These are phyloP conservation scores for Hippopotamus amphibius DNA, from an alignment of 2,113 vertebrate genomes.

Conservation along the genomic window DNA sequence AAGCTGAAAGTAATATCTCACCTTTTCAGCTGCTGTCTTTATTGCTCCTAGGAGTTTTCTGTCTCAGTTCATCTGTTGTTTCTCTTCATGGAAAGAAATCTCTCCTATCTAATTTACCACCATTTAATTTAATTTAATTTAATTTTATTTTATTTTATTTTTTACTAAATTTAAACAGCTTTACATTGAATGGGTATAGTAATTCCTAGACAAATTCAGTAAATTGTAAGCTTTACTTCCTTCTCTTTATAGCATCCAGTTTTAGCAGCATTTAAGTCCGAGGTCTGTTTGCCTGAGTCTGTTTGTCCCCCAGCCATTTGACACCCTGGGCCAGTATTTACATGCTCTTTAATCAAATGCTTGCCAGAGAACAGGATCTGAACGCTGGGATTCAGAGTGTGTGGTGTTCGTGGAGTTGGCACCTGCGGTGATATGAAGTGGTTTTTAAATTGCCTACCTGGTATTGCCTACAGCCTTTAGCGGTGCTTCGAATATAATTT, in stretches of 20 bases:
- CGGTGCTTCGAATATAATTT: neutral
- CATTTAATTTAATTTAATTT: too few relatives aligned
- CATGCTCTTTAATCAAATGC: neutral
- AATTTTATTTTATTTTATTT: neutral
- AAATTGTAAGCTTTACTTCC: neutral
- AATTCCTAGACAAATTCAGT: neutral
- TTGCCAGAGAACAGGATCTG: slow-evolving; percentile 14
- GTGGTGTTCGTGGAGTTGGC: neutral
- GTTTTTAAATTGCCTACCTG: slow-evolving; percentile 58
- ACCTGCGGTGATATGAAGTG: neutral
- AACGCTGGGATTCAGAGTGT: neutral
- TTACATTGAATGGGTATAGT: neutral
- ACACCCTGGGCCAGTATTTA: slow-evolving; percentile 3
- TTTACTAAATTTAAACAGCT: slow-evolving; percentile 6
- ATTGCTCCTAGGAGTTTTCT: slow-evolving; percentile 34
- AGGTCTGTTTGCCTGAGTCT: neutral
- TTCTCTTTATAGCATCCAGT: neutral
- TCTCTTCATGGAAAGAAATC: neutral
- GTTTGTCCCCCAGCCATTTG: slow-evolving; percentile 12
- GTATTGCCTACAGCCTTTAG: neutral
- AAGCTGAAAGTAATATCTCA: slow-evolving; percentile 32
- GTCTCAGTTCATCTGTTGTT: slow-evolving; percentile 12
- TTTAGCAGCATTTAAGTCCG: slow-evolving; percentile 3
- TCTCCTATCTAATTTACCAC: neutral
- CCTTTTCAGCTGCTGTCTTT: slow-evolving; percentile 1